phyloP scores from a whole-genome alignment of 2,797 vertebrate genomes.

The Ibycter americanus region DNA sequence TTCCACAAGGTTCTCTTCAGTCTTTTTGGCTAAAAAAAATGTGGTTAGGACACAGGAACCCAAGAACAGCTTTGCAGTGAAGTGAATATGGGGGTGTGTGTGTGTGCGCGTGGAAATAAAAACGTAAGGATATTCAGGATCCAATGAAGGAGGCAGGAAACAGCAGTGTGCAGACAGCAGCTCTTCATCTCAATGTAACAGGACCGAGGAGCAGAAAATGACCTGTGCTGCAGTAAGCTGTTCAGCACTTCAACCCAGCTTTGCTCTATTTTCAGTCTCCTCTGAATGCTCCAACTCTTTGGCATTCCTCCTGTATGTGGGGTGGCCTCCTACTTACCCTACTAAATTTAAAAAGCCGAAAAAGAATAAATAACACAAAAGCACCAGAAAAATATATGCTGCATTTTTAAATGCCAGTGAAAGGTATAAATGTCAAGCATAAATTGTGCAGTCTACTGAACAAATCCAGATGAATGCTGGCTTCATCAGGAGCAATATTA shows the following conservation, averaged over 20 bases:
- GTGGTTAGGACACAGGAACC: neutral
- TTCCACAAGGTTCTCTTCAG: neutral
- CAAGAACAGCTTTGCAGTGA: neutral
- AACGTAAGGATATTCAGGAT: neutral
- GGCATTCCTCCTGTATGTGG: neutral
- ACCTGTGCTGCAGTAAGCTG: neutral
- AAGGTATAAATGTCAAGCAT: neutral
- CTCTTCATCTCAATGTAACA: neutral
- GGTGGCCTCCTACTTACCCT: neutral
- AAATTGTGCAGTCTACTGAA: neutral
- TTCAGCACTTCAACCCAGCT: neutral
- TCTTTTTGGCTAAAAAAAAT: neutral
- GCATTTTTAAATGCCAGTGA: neutral
- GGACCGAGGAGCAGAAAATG: neutral
- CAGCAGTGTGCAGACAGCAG: neutral
- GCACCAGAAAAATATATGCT: neutral
- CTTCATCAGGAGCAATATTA: neutral
- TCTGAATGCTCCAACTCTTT: neutral
- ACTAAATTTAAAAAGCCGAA: neutral
- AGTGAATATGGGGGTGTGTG: neutral
- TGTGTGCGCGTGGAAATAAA: too few relatives aligned
- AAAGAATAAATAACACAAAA: neutral
- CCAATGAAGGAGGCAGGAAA: neutral
- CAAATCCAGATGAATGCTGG: neutral
- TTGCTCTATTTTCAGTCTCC: neutral